Base-by-base conservation (phyloP, 1,140 invertebrate genomes). In the Leptopilina clavipes region DNA sequence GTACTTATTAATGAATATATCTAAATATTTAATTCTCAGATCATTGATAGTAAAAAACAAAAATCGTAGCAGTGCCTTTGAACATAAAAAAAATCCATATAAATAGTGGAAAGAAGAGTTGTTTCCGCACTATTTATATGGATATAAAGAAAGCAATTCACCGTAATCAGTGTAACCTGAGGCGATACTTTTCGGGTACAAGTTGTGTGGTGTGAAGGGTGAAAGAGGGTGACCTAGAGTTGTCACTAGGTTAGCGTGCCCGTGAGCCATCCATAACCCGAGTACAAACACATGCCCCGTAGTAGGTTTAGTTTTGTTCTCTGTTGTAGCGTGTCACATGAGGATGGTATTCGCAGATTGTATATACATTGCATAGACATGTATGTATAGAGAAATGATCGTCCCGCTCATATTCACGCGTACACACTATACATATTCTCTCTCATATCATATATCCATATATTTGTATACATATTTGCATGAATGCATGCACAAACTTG, bases 161-260 rank as follows among this genome's bases (percentile, higher is more conserved):
- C 14, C 48, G 48, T 52, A 52, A 52, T 52, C 48, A 52, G 48
- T 52, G 48, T 52, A 52, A 52, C 48, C 48, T 52, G 48, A 52
- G 48, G 48, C n/a, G 48, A 52, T 52, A 52, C 48, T 59, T 59
- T 59, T 59, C 6, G 59, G 59, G 59, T 31, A 65, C 11, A 65
- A 65, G 6, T 65, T 54, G 37, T 54, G 19, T 54, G 3, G 22
- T 25, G 22, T n/a, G 3, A 7, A 31, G 59, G 59, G 25, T 37
- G 59, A 31, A 65, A 31, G 12, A 14, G 59, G 59, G 74, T 88
- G 87, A 88, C 87, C 87, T 89, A 89, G 87, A 89, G 87, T 85
- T 86, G 87, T 89, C 87, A 87, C 84, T 87, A 83, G 85, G 86
- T 84, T 89, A 86, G 87, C 87, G 87, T 89, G 87, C 77, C 83